Percentiles rank a stretch among this genome's conserved stretches.
These are phyloP conservation scores for Cenopis cana DNA, from an alignment of 2,888 invertebrate genomes.

Conservation along the genomic window DNA sequence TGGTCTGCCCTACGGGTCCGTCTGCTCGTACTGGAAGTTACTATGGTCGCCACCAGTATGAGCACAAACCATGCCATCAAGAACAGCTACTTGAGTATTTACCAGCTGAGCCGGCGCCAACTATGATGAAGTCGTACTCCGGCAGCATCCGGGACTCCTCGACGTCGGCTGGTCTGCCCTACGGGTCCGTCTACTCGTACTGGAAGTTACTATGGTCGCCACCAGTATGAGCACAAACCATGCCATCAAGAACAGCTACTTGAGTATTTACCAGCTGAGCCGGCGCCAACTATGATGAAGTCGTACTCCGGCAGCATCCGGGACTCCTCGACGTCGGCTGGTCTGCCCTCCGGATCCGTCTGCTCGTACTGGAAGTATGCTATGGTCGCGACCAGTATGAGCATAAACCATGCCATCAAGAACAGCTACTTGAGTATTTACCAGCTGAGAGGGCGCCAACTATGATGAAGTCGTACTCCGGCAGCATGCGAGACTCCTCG, in stretches of 20 bases:
- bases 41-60: conserved; percentile 92
- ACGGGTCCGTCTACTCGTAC: conserved; percentile 93
- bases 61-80: conserved; percentile 93
- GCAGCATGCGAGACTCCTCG: conserved; percentile 86
- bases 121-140: conserved; percentile 93
- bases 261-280: conserved; percentile 89
- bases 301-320: conserved; percentile 89
- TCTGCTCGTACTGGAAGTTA: conserved; percentile 93
- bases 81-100: conserved; percentile 52
- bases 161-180: conserved; percentile 90
- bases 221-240: conserved; percentile 94
- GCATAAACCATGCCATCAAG: conserved; percentile 92
- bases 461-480: conserved; percentile 93
- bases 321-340: conserved; percentile 88
- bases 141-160: conserved; percentile 86
- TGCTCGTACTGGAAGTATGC: conserved; percentile 95
- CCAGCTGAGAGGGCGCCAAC: conserved; percentile 96
- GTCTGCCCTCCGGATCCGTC: conserved; percentile 92
- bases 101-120: conserved; percentile 95
- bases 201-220: conserved; percentile 94
- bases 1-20: conserved; percentile 92
- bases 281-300: conserved; percentile 94
- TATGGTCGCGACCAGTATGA: conserved; percentile 92
- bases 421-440: conserved; percentile 57
- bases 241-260: conserved; percentile 81